These are phyloP conservation scores for Phasianus colchicus DNA, from an alignment of 2,113 vertebrate species.

Conservation along the genomic window DNA sequence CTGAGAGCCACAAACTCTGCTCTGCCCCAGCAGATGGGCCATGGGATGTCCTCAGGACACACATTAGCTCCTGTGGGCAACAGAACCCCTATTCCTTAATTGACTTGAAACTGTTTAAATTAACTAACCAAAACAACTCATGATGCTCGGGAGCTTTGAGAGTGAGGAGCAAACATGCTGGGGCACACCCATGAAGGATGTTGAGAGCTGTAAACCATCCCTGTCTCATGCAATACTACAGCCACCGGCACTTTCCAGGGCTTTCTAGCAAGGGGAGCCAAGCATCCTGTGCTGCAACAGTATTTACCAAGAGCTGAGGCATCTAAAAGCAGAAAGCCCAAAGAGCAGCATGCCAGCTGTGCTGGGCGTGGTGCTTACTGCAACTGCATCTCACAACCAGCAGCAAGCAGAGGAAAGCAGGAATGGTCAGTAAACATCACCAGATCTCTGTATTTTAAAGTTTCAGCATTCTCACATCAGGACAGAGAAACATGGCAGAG, in stretches of 20 bases:
- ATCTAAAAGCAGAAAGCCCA: not conserved
- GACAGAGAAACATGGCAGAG: not conserved
- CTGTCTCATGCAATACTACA: not conserved
- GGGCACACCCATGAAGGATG: not conserved
- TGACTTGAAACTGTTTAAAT: not conserved
- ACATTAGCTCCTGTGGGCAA: not conserved
- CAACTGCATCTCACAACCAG: not conserved
- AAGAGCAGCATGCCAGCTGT: not conserved
- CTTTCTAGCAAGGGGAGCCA: not conserved
- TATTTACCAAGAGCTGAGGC: not conserved
- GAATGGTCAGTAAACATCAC: not conserved
- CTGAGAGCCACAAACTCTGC: rapidly evolving
- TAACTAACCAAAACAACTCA: not conserved
- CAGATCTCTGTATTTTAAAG: not conserved
- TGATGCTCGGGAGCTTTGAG: not conserved
- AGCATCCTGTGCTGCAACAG: not conserved
- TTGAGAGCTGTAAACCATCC: not conserved
- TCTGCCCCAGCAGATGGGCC: not conserved
- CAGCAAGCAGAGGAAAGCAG: not conserved
- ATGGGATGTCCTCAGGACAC: not conserved
- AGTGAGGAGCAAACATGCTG: not conserved
- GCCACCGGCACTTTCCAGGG: not conserved
- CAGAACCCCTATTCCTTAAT: not conserved
- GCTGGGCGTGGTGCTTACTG: not conserved
- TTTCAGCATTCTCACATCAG: not conserved